Percentiles rank a stretch among this genome's conserved stretches.
Evolutionary conservation across 2,113 vertebrate species (phyloP).

Genomic region (Bagarius yarrelli): DNA sequence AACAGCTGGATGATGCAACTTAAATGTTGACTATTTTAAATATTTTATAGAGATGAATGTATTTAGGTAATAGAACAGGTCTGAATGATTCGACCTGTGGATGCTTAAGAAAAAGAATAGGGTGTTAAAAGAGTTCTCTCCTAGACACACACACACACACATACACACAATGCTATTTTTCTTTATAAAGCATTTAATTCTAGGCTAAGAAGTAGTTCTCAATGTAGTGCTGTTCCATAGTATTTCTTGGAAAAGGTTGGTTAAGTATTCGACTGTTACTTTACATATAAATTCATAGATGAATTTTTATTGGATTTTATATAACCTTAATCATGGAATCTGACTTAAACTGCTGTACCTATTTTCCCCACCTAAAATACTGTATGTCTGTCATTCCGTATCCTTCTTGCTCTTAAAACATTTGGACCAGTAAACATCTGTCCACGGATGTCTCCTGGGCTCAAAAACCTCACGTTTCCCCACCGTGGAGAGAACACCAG

Average conservation of each 20-base stretch:
- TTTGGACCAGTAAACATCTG: not conserved
- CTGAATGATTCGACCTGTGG: too few species aligned
- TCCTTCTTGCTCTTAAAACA: conserved; percentile 1
- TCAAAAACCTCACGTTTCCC: not conserved
- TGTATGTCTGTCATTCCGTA: not conserved
- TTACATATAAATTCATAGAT: not conserved
- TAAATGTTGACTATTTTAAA: not conserved
- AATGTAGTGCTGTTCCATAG: too few species aligned
- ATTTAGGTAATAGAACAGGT: too few species aligned
- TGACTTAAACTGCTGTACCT: not conserved
- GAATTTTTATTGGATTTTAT: too few species aligned
- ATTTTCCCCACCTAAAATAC: not conserved
- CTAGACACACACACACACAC: too few species aligned
- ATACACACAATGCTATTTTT: not conserved
- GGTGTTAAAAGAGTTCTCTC: not conserved
- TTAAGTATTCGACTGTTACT: not conserved
- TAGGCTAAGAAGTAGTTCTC: too few species aligned
- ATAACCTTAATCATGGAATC: not conserved
- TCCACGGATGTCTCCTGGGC: not conserved
- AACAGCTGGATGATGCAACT: not conserved
- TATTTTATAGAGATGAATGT: not conserved
- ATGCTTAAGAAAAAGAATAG: not conserved
- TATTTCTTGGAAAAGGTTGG: not conserved
- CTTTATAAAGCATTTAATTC: not conserved
- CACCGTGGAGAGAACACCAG: not conserved